Evolutionary conservation across 2,888 invertebrate species (phyloP).

Genomic region (Parnassius apollo): DNA sequence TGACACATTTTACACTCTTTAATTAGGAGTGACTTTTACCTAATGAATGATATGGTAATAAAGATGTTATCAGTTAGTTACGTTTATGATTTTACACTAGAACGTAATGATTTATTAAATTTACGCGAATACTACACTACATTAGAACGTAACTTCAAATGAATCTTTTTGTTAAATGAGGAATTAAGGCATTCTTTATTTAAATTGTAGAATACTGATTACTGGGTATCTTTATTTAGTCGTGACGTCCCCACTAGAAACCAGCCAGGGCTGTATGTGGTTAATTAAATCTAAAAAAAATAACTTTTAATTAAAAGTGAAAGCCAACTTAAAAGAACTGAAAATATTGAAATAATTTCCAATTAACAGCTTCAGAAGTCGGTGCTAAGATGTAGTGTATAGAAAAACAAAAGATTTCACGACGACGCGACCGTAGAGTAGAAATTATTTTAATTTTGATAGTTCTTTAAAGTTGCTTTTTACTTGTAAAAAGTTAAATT

Average conservation of each 20-base stretch:
- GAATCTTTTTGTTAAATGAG: conserved; percentile 55
- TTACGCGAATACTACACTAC: conserved; percentile 2
- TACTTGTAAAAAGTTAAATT: too few species aligned
- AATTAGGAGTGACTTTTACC: conserved; percentile 26
- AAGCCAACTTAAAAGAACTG: too few species aligned
- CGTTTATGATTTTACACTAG: conserved; percentile 35
- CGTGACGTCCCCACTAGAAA: conserved; percentile 46
- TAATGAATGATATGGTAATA: conserved; percentile 31
- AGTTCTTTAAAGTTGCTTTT: neutral
- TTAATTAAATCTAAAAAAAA: conserved; percentile 12
- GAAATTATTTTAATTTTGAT: neutral
- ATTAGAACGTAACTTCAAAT: conserved; percentile 37
- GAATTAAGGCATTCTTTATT: conserved; percentile 64
- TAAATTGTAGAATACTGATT: conserved; percentile 62
- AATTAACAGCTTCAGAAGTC: too few species aligned
- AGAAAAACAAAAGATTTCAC: too few species aligned
- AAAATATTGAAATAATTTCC: too few species aligned
- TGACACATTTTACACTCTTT: conserved; percentile 29
- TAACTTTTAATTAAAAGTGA: neutral
- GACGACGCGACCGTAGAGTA: neutral
- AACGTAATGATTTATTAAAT: conserved; percentile 20
- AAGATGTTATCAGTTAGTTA: conserved; percentile 32
- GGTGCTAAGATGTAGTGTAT: too few species aligned
- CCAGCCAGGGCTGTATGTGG: conserved; percentile 42
- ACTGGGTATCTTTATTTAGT: conserved; percentile 56